These are phyloP conservation scores for Pelusios castaneus DNA, from an alignment of 2,113 vertebrate species.

Conservation along the genomic window DNA sequence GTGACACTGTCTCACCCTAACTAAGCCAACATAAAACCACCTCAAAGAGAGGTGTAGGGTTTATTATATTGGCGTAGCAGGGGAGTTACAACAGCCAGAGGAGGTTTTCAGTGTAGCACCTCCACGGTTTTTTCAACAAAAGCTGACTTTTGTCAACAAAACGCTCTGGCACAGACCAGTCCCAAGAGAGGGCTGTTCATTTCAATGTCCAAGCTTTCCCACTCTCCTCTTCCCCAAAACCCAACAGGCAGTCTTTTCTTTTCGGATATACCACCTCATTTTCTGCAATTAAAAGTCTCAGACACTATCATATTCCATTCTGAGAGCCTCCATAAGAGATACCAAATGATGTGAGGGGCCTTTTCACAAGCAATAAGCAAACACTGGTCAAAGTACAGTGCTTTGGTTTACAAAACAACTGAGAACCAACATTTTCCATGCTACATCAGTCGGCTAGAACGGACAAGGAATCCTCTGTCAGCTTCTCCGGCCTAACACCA, in stretches of 20 bases:
- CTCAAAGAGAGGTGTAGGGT: too few species aligned
- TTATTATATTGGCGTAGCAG: too few species aligned
- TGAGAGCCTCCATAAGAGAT: background rate
- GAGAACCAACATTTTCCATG: background rate
- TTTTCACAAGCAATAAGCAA: background rate
- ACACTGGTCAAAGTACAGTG: conserved; percentile 64
- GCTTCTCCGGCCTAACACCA: conserved; percentile 13
- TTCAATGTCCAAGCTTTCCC: background rate
- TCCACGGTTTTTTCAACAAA: too few species aligned
- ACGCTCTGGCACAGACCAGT: background rate
- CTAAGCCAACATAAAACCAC: too few species aligned
- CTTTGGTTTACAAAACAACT: conserved; percentile 25
- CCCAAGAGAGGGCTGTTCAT: accelerated
- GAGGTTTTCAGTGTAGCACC: too few species aligned
- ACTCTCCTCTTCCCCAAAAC: background rate
- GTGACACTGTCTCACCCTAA: too few species aligned
- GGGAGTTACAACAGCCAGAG: too few species aligned
- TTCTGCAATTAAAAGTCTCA: background rate
- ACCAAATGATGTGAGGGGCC: background rate
- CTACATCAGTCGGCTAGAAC: conserved; percentile 33
- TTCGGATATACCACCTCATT: background rate
- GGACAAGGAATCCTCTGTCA: conserved; percentile 41
- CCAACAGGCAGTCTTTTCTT: background rate
- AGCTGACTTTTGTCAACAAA: too few species aligned
- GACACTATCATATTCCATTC: background rate